These are phyloP conservation scores for Melanaphis sacchari DNA, from an alignment of 1,140 invertebrate genomes.

Conservation along the genomic window DNA sequence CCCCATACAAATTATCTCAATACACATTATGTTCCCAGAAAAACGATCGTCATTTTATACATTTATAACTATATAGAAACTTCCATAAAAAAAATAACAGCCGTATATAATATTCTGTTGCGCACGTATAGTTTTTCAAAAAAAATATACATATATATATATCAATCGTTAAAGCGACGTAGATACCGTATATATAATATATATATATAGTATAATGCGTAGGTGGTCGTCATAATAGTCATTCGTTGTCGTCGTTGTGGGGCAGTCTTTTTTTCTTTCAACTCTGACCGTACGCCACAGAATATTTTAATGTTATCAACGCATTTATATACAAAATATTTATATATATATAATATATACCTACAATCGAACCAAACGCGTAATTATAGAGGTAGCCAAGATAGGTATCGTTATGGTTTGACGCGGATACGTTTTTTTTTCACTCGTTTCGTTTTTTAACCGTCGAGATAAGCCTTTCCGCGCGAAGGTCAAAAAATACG, in stretches of 20 bases:
- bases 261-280: background rate
- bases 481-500: slow-evolving; percentile 16
- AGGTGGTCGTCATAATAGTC: background rate
- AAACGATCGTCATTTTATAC: background rate
- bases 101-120: background rate
- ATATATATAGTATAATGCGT: background rate
- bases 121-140: background rate
- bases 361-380: background rate
- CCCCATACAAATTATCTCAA: background rate
- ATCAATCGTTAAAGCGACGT: background rate
- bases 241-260: background rate
- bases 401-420: slow-evolving; percentile 29
- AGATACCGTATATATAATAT: background rate
- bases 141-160: background rate
- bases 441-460: background rate
- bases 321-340: background rate
- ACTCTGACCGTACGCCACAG: background rate
- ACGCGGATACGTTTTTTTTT: slow-evolving; percentile 9
- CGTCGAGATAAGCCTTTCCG: slow-evolving; percentile 27
- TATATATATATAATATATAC: background rate
- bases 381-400: background rate
- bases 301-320: background rate
- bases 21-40: background rate
- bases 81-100: background rate
- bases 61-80: background rate